Percentiles rank a stretch among this genome's conserved stretches.
These are phyloP conservation scores for Sterrhoptilus dennistouni DNA, from an alignment of 2,113 vertebrate genomes.

Conservation along the genomic window DNA sequence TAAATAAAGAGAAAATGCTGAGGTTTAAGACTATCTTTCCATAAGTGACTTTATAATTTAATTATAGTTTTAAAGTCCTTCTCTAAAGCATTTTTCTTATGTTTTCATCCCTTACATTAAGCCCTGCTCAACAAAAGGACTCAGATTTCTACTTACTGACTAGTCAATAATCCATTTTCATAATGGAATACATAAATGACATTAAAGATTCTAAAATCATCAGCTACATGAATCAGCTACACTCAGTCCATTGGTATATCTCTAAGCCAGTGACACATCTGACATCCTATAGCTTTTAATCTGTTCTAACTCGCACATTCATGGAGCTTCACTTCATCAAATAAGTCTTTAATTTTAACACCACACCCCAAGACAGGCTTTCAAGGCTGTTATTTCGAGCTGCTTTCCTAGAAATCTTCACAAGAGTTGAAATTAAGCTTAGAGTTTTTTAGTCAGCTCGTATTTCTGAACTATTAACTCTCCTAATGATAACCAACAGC, in stretches of 20 bases:
- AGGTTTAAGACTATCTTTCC: not conserved
- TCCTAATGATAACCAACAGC: not conserved
- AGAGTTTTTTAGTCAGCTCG: not conserved
- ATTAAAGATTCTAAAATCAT: conserved; percentile 11
- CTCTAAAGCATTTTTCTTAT: not conserved
- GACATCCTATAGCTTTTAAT: not conserved
- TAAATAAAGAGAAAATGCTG: not conserved
- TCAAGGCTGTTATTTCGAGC: not conserved
- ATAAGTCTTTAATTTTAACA: conserved; percentile 17
- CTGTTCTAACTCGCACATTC: not conserved
- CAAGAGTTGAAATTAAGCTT: not conserved
- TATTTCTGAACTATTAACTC: not conserved
- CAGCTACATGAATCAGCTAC: not conserved
- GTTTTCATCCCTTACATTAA: not conserved
- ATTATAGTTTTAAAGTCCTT: not conserved
- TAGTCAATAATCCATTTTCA: conserved; percentile 54
- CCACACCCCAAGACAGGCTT: not conserved
- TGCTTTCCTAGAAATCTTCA: not conserved
- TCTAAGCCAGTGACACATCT: not conserved
- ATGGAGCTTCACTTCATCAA: conserved; percentile 34
- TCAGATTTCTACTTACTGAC: not conserved
- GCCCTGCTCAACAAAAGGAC: not conserved
- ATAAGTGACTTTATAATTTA: not conserved
- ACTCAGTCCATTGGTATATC: not conserved
- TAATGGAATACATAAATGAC: conserved; percentile 41